Evolutionary conservation across 2,888 invertebrate species (phyloP).

Genomic region (Autographa gamma): DNA sequence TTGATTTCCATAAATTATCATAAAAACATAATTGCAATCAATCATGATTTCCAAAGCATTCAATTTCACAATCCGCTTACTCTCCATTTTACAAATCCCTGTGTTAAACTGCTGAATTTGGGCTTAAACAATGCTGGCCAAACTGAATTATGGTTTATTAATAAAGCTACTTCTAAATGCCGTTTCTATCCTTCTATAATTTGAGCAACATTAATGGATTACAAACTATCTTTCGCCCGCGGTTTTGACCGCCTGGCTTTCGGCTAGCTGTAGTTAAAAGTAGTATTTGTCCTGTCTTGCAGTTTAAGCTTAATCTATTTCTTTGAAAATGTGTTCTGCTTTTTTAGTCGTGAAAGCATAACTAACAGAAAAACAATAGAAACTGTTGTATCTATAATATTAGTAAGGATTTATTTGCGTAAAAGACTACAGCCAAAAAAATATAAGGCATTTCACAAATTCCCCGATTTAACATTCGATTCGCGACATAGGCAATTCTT

Average conservation of each 20-base stretch:
- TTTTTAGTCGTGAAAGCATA: no score
- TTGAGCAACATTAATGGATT: background rate
- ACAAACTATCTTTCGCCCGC: no score
- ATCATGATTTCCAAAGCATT: constrained; percentile 1
- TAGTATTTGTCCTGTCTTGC: no score
- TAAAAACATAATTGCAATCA: constrained; percentile 3
- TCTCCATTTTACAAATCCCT: constrained; percentile 20
- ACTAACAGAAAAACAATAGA: no score
- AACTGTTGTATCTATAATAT: no score
- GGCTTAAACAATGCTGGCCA: background rate
- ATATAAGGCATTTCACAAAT: constrained; percentile 1
- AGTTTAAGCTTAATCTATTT: no score
- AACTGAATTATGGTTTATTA: constrained; percentile 3
- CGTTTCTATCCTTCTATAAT: background rate
- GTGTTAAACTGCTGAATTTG: background rate
- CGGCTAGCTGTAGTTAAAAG: no score
- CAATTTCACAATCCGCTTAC: constrained; percentile 6
- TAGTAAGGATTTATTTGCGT: background rate
- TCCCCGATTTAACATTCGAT: constrained; percentile 2
- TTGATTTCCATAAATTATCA: background rate
- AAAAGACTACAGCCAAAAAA: background rate
- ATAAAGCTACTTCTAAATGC: background rate
- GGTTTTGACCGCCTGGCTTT: no score
- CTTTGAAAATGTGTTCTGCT: no score
- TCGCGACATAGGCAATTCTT: constrained; percentile 29